These are phyloP conservation scores for Syrista parreyssii DNA, from an alignment of 2,888 invertebrate genomes.

Conservation along the genomic window DNA sequence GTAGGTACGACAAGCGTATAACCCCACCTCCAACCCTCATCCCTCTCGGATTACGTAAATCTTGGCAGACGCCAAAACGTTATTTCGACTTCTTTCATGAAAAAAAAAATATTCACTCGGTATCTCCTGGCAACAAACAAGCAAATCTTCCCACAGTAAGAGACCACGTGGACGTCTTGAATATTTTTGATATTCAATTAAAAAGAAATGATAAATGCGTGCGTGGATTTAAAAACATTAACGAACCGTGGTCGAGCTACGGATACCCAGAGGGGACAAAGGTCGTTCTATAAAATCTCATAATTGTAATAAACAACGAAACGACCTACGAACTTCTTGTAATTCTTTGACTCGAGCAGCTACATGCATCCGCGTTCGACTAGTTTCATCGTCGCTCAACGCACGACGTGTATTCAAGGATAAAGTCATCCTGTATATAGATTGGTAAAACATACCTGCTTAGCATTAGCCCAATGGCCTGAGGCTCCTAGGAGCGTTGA, in stretches of 20 bases:
- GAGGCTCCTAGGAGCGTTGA: too few species aligned
- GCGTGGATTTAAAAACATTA: neutral
- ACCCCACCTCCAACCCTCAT: too few species aligned
- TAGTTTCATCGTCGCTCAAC: neutral
- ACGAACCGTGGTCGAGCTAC: neutral
- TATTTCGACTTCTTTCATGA: neutral
- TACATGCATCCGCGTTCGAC: neutral
- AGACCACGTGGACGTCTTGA: neutral
- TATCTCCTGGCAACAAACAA: neutral
- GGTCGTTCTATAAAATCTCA: neutral
- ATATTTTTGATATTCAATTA: neutral
- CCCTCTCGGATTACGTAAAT: neutral
- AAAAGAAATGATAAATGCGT: neutral
- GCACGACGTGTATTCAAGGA: conserved; percentile 42
- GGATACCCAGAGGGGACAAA: neutral
- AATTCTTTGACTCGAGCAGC: neutral
- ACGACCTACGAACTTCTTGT: neutral
- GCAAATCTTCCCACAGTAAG: neutral
- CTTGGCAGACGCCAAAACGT: neutral
- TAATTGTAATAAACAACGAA: neutral
- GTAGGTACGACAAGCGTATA: neutral
- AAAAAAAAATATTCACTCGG: too few species aligned
- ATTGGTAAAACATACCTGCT: conserved; percentile 28
- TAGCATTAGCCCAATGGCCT: conserved; percentile 19
- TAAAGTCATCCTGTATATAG: conserved; percentile 21